Evolutionary conservation across 2,888 invertebrate genomes (phyloP).

Genomic region (Chrysopilus asiliformis): DNA sequence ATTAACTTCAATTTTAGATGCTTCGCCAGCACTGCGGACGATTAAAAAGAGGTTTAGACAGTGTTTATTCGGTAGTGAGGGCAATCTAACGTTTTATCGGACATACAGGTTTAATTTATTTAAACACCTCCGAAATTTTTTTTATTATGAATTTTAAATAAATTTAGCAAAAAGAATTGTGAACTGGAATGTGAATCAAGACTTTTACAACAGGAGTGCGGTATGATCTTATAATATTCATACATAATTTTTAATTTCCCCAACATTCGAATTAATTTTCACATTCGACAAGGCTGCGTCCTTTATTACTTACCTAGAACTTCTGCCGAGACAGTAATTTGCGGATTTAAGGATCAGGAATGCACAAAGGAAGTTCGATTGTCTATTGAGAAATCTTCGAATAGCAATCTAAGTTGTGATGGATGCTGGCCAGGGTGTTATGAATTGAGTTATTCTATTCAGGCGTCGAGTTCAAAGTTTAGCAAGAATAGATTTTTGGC

Average conservation of each 20-base stretch:
- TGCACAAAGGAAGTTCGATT: constrained; percentile 36
- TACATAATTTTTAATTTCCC: no score
- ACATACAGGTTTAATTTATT: no score
- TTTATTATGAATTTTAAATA: no score
- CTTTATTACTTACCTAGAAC: constrained; percentile 40
- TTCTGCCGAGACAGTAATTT: constrained; percentile 50
- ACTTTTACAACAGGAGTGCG: constrained; percentile 39
- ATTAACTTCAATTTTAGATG: no score
- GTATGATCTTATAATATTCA: no score
- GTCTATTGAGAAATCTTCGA: constrained; percentile 9
- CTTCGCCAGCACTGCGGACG: constrained; percentile 19
- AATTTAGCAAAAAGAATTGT: constrained; percentile 65
- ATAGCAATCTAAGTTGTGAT: constrained; percentile 18
- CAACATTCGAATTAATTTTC: no score
- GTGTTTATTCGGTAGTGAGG: constrained; percentile 59
- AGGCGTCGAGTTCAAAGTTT: constrained; percentile 45
- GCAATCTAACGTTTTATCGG: constrained; percentile 47
- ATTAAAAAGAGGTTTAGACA: constrained; percentile 36
- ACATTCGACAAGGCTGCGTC: no score
- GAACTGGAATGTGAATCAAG: constrained; percentile 65
- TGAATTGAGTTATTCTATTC: constrained; percentile 52
- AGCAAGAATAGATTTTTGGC: constrained; percentile 24
- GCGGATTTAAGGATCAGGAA: constrained; percentile 50
- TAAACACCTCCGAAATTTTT: no score
- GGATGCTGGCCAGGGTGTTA: constrained; percentile 58